A percentile compares a stretch with the other conserved stretches of the same genome.
These are phyloP conservation scores for Zoanthus sansibaricus DNA, from an alignment of 92 coral and sea anemone genomes.

Conservation along the genomic window DNA sequence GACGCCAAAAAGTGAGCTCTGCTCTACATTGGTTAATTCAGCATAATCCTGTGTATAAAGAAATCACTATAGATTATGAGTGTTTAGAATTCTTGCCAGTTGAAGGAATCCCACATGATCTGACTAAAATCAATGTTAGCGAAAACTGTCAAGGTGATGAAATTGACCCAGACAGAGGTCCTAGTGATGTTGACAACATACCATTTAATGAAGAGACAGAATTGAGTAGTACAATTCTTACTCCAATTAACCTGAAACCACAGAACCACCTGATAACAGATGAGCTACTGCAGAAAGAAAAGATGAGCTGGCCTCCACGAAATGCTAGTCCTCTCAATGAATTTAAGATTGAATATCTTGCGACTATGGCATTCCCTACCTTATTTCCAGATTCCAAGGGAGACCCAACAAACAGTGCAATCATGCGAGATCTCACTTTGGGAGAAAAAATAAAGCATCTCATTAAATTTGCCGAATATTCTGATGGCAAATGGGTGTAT, in stretches of 20 bases:
- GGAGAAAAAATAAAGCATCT: constrained; percentile 59
- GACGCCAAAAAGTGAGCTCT: constrained; percentile 54
- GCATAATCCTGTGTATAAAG: constrained; percentile 66
- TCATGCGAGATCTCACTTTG: constrained; percentile 44
- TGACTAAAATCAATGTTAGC: constrained; percentile 4
- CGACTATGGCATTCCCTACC: not conserved
- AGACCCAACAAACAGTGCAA: constrained; percentile 58
- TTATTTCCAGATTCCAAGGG: constrained; percentile 50
- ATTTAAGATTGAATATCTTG: not conserved
- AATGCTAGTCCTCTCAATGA: not conserved
- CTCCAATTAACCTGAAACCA: not conserved
- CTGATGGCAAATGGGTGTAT: constrained; percentile 57
- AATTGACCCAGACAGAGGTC: constrained; percentile 25
- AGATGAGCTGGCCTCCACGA: not conserved
- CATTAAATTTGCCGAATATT: constrained; percentile 57
- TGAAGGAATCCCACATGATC: constrained; percentile 17
- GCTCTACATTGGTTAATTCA: constrained; percentile 75
- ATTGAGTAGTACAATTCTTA: constrained; percentile 40
- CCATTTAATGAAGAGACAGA: constrained; percentile 45
- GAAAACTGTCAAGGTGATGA: not conserved
- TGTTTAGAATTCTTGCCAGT: constrained; percentile 23
- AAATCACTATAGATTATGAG: constrained; percentile 48
- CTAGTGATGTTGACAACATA: constrained; percentile 41
- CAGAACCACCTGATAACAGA: not conserved
- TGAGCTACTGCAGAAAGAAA: not conserved